phyloP scores from a whole-genome alignment of 2,113 vertebrate species.

The Chrysemys picta region DNA sequence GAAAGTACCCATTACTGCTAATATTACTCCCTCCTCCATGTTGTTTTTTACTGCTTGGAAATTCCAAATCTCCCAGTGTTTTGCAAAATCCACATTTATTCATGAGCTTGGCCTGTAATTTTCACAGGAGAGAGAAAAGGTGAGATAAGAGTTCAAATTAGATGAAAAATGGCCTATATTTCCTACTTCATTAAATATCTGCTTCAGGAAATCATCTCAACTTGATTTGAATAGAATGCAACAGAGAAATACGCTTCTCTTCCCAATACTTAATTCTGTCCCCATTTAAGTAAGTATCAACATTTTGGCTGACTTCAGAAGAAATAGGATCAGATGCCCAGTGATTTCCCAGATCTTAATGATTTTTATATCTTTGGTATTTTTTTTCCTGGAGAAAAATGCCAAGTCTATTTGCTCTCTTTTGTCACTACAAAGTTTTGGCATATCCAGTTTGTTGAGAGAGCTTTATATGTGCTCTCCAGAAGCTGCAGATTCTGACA shows the following conservation, averaged over 20 bases:
- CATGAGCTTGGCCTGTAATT: not conserved
- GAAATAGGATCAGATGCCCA: not conserved
- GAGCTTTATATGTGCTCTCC: not conserved
- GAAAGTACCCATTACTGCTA: not conserved
- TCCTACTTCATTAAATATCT: too few species aligned
- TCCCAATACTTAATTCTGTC: not conserved
- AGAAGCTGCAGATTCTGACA: not conserved
- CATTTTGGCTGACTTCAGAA: not conserved
- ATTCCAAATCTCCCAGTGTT: not conserved
- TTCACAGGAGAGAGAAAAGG: not conserved
- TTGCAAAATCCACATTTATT: not conserved
- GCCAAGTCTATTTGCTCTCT: not conserved
- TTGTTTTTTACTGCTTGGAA: not conserved
- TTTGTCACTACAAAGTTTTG: not conserved
- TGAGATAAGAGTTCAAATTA: not conserved
- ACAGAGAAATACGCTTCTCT: not conserved
- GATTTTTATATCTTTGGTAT: fast-evolving
- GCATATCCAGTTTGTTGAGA: not conserved
- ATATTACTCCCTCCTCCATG: not conserved
- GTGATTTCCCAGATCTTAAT: not conserved
- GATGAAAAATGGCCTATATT: not conserved
- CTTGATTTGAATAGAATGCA: not conserved
- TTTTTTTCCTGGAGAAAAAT: not conserved
- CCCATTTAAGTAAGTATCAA: not conserved
- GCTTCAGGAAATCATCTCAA: not conserved